These are phyloP conservation scores for Rhyacophila brunnea DNA, from an alignment of 1,140 invertebrate genomes.

Conservation along the genomic window DNA sequence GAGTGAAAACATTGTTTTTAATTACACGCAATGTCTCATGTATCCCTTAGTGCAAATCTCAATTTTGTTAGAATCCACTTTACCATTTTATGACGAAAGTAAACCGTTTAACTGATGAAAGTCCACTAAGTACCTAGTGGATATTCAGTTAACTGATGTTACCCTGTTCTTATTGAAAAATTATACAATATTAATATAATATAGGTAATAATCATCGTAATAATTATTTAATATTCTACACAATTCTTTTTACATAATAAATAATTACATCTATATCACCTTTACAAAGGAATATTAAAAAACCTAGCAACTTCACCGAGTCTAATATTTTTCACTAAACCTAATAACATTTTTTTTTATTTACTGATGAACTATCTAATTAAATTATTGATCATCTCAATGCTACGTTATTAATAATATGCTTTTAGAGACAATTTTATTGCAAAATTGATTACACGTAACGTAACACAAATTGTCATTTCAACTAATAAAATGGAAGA, in stretches of 20 bases:
- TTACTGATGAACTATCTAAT: slow-evolving; percentile 24
- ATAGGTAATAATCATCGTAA: too few relatives aligned
- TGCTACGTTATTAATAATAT: slow-evolving; percentile 12
- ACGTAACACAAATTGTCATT: slow-evolving; percentile 14
- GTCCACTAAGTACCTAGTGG: slow-evolving; percentile 23
- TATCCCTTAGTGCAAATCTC: slow-evolving; percentile 28
- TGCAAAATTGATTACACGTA: slow-evolving; percentile 16
- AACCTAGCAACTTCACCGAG: slow-evolving; percentile 32
- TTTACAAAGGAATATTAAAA: slow-evolving; percentile 34
- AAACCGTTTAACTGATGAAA: slow-evolving; percentile 30
- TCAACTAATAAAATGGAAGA: neutral
- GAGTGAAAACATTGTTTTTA: slow-evolving; percentile 24
- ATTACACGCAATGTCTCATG: slow-evolving; percentile 15
- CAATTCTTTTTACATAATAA: slow-evolving; percentile 7
- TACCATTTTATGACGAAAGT: slow-evolving; percentile 35
- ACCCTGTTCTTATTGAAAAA: slow-evolving; percentile 32
- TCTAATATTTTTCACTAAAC: slow-evolving; percentile 29
- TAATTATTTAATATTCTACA: slow-evolving; percentile 18
- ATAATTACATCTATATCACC: slow-evolving; percentile 27
- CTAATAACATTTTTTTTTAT: slow-evolving; percentile 31
- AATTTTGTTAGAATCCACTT: slow-evolving; percentile 37
- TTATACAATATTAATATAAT: slow-evolving; percentile 8
- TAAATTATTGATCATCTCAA: slow-evolving; percentile 22
- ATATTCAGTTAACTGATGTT: slow-evolving; percentile 34
- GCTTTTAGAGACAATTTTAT: slow-evolving; percentile 10